These are phyloP conservation scores for Cordilura impudica DNA, from an alignment of 2,888 invertebrate species.

Conservation along the genomic window DNA sequence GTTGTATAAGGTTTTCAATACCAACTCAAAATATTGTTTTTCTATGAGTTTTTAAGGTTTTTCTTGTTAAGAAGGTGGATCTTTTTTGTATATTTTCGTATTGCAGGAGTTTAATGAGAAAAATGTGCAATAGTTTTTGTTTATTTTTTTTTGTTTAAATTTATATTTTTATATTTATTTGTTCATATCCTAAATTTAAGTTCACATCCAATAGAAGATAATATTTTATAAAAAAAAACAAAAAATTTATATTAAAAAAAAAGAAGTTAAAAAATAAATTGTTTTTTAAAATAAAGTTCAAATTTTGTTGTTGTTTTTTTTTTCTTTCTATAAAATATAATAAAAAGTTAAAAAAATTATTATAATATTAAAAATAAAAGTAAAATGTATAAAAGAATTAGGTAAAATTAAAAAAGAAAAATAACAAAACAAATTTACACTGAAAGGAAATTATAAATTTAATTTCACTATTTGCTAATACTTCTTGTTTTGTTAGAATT, in stretches of 20 bases:
- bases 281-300: conserved; percentile 41
- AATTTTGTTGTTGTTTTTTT: conserved; percentile 10
- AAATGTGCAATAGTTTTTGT: conserved; percentile 48
- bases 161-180: conserved; percentile 55
- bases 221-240: conserved; percentile 41
- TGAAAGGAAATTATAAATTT: conserved; percentile 13
- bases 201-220: conserved; percentile 61
- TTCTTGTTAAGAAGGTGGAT: not conserved
- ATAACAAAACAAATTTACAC: conserved; percentile 36
- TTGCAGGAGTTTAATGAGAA: conserved; percentile 34
- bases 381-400: conserved; percentile 16
- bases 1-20: not conserved
- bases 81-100: conserved; percentile 3
- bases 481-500: conserved; percentile 46
- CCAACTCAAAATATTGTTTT: not conserved
- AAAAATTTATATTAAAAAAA: conserved; percentile 43
- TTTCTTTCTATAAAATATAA: conserved; percentile 27
- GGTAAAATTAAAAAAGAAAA: conserved; percentile 29
- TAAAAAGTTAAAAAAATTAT: conserved; percentile 35
- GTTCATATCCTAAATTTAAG: conserved; percentile 62
- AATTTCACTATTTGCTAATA: conserved; percentile 47
- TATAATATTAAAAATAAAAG: conserved; percentile 18
- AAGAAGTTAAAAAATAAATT: conserved; percentile 39
- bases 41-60: not conserved
- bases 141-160: conserved; percentile 27